A percentile compares a stretch with the other conserved stretches of the same genome.
Evolutionary conservation across 1,140 invertebrate species (phyloP).

Genomic region (Microplitis mediator): DNA sequence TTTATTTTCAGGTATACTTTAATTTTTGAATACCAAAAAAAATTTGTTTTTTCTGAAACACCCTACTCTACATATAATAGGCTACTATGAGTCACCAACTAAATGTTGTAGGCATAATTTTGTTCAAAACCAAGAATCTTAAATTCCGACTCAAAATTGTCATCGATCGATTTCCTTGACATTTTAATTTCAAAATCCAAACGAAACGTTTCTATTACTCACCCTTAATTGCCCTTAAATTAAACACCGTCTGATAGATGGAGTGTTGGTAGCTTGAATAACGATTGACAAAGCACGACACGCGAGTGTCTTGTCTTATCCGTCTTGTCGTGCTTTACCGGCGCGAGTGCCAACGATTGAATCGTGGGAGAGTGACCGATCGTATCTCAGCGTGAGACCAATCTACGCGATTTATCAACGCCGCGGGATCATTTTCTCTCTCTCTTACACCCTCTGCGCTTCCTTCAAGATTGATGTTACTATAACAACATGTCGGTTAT

Average conservation of each 20-base stretch:
- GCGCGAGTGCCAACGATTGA: slow-evolving; percentile 42
- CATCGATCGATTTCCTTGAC: too few relatives aligned
- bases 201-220: too few relatives aligned
- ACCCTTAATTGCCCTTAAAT: too few relatives aligned
- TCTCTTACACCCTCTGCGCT: slow-evolving; percentile 16
- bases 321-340: slow-evolving; percentile 12
- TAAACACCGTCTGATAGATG: neutral
- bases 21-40: too few relatives aligned
- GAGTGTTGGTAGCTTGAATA: neutral
- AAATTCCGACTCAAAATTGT: too few relatives aligned
- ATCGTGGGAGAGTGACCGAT: slow-evolving; percentile 48
- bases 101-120: too few relatives aligned
- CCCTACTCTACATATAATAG: too few relatives aligned
- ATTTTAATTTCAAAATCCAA: too few relatives aligned
- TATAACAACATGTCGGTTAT: slow-evolving; percentile 55
- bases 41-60: too few relatives aligned
- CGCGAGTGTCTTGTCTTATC: slow-evolving; percentile 8
- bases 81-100: too few relatives aligned
- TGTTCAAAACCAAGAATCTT: too few relatives aligned
- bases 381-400: slow-evolving; percentile 46
- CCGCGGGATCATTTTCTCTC: slow-evolving; percentile 22
- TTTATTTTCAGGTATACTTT: too few relatives aligned
- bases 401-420: slow-evolving; percentile 57
- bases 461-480: slow-evolving; percentile 55
- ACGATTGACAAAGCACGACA: slow-evolving; percentile 10